Conservation (phyloP, 1,140 invertebrate species). For the Bombus superbus region DNA sequence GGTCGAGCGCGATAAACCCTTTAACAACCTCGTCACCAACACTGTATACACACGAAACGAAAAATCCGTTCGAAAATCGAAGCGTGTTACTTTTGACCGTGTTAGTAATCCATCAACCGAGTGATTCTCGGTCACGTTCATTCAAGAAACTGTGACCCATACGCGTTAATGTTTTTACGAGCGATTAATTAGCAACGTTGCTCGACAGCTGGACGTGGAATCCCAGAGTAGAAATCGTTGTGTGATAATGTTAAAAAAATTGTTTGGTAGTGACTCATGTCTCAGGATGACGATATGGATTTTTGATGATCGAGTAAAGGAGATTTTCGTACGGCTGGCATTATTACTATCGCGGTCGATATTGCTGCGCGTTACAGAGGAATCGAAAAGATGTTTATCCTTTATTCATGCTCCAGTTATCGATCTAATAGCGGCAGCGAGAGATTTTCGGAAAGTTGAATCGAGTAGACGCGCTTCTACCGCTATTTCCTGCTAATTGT, state of each 20-base stretch:
- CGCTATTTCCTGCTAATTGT: background rate
- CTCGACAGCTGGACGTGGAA: background rate
- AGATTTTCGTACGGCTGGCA: too few species aligned
- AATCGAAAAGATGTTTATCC: background rate
- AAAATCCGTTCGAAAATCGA: background rate
- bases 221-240: background rate
- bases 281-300: background rate
- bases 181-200: background rate
- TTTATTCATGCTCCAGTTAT: background rate
- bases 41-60: conserved; percentile 26
- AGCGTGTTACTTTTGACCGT: conserved; percentile 11
- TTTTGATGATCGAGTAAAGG: background rate
- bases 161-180: background rate
- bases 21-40: conserved; percentile 17
- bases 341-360: too few species aligned
- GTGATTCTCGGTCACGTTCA: conserved; percentile 14
- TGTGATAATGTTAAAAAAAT: background rate
- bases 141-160: conserved; percentile 40
- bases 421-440: background rate
- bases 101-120: conserved; percentile 29
- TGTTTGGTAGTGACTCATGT: background rate
- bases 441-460: background rate
- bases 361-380: background rate
- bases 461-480: background rate
- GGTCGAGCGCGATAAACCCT: background rate